Evolutionary conservation across 2,113 vertebrate species (phyloP), one percentile per base, ranked within the genome.

Genomic region (Caretta caretta): DNA sequence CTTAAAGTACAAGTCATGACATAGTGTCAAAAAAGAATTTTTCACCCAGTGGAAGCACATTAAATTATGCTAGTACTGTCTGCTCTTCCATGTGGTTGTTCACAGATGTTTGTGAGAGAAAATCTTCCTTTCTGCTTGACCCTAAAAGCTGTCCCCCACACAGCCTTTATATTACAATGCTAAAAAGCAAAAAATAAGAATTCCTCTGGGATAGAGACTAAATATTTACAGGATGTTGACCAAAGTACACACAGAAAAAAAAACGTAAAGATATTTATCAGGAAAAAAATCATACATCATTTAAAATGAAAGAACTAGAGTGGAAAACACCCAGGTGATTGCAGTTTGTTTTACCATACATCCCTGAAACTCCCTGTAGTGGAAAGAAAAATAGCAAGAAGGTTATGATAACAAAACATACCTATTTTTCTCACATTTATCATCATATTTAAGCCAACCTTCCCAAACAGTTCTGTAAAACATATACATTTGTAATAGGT

Each of bases 81-180:
- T 96, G 94, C 48, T 97, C 87, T 97, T 97, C 87, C 92, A 69
- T 96, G 92, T 90, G 79, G 82, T 93, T 97, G 86, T 83, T 98
- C 97, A 97, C 97, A 97, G 96, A 98, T 97, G 95, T 94, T 96
- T 92, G 87, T 84, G 92, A 97, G 93, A 96, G 35, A 96, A 98
- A 97, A 97, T 90, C 86, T 96, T 96, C 92, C 90, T 97, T 97
- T 96, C 94, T 95, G 54, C 62, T 97, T 97, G 97, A 98, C 97
- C 96, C 98, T 98, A 98, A 97, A 97, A 96, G n/a, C 80, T 96
- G 72, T 95, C 96, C 94, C 93, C 94, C 51, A 35, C 53, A 80
- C 56, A 91, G 86, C 12, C 80, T 94, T 35, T 97, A 24, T 80
- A 96, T 97, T 95, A 91, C 80, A 95, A 84, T 31, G 49, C 57